Base-by-base conservation (phyloP, 1,140 invertebrate genomes). In the Marisa cornuarietis region DNA sequence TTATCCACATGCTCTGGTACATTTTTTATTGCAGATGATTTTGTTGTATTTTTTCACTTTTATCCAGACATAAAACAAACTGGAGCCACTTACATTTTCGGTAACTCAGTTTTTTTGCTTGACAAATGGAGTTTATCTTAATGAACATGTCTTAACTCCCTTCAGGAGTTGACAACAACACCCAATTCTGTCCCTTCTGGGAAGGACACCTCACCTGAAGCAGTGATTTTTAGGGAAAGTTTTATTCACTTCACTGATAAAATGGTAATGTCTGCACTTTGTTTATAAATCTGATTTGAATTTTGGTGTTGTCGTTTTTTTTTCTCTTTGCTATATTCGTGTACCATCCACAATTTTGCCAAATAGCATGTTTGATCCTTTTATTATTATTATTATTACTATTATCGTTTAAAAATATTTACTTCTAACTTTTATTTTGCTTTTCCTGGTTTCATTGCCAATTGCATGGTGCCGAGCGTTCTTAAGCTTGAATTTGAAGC, bases 231-330 rank as follows among this genome's bases (percentile, higher is more conserved):
- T 77, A 77, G 76, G 63, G 76, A 77, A 77, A 77, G 63, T 77
- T 77, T 52, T 77, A 63, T 77, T 31, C 76, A 77, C 76, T 31
- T 77, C 76, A 52, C 63, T 31, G 76, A 77, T 77, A 77, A 77
- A 51, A 31, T 77, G 76, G 76, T 77, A 77, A 77, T 52, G 22
- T 69, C 42, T 49, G n/a, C 42, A 65, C 63, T 63, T 49, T 76
- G 26, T 58, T 24, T 49, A 42, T 26, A 49, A n/a, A 49, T 61
- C 42, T 76, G 42, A 13, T 65, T 54, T 20, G 13, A 10, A 8
- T 22, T 73, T 14, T 49, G 11, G 54, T 61, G 18, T 61, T 74
- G 54, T 18, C 58, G 9, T 42, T 26, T 24, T 65, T 62, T 65
- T 22, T 65, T 18, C 42, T 76, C 14, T 63, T 54, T 65, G 54